Conservation (phyloP, 2,888 invertebrate species). For the Cremastobaeus sp. region DNA sequence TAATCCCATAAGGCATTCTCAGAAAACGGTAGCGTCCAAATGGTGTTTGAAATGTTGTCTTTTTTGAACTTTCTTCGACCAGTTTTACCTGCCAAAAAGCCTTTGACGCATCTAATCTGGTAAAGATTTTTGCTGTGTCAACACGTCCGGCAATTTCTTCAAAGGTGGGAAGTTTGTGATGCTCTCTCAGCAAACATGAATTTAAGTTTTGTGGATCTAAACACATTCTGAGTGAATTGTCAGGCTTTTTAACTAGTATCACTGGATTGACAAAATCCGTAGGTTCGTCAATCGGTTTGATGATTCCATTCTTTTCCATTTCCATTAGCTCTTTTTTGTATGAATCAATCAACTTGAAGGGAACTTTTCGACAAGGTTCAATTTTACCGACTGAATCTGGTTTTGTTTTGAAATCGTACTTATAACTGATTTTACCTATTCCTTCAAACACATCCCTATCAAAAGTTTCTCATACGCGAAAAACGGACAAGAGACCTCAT, state of each 20-base stretch:
- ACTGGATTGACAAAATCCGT: constrained; percentile 55
- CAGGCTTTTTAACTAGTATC: constrained; percentile 51
- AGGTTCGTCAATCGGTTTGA: constrained; percentile 38
- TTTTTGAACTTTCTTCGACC: constrained; percentile 61
- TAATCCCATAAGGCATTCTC: constrained; percentile 57
- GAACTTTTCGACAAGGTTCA: constrained; percentile 34
- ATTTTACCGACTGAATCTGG: constrained; percentile 9
- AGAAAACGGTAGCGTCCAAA: constrained; percentile 61
- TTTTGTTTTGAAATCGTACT: constrained; percentile 55
- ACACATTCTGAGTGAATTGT: constrained; percentile 1
- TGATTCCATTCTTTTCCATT: constrained; percentile 41
- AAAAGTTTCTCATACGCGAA: too few relatives aligned
- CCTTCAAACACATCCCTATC: constrained; percentile 38
- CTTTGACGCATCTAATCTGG: constrained; percentile 11
- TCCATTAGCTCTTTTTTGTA: constrained; percentile 11
- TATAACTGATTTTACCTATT: constrained; percentile 43
- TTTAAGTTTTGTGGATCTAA: constrained; percentile 40
- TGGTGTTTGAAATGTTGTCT: constrained; percentile 67
- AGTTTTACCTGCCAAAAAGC: constrained; percentile 66
- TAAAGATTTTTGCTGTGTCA: constrained; percentile 12
- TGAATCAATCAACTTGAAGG: constrained; percentile 21
- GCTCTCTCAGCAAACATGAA: constrained; percentile 16
- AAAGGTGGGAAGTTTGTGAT: constrained; percentile 27
- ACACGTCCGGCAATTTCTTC: constrained; percentile 25
- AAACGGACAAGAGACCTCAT: too few relatives aligned